Conservation (phyloP, 1,140 invertebrate genomes). For the Hyposmocoma kahamanoa region DNA sequence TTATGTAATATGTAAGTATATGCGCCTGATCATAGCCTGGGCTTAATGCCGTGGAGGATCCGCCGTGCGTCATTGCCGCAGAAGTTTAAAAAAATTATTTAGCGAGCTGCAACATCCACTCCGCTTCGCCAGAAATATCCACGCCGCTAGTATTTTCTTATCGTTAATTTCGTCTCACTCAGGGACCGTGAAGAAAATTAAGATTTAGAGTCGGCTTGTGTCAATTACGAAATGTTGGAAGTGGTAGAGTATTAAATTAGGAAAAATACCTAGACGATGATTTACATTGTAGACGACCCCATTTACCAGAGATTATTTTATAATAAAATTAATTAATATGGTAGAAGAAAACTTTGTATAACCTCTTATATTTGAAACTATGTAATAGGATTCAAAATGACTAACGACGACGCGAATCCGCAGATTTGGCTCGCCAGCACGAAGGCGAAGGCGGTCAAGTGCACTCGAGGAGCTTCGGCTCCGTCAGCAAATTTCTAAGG, state of each 20-base stretch:
- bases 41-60: conserved; percentile 37
- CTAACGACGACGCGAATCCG: too few relatives aligned
- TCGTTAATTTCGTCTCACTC: conserved; percentile 14
- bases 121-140: conserved; percentile 52
- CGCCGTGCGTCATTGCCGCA: conserved; percentile 59
- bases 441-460: conserved; percentile 56
- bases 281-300: too few relatives aligned
- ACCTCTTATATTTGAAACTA: too few relatives aligned
- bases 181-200: conserved; percentile 16
- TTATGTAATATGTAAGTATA: conserved; percentile 48
- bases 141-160: conserved; percentile 26
- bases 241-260: too few relatives aligned
- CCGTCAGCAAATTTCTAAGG: conserved; percentile 50
- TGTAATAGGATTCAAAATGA: too few relatives aligned
- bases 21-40: conserved; percentile 24
- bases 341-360: too few relatives aligned
- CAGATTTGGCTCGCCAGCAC: conserved; percentile 45
- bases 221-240: conserved; percentile 22
- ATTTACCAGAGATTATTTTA: too few relatives aligned
- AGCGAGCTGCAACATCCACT: conserved; percentile 28
- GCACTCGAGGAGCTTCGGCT: conserved; percentile 37
- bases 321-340: too few relatives aligned
- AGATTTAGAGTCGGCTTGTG: conserved; percentile 20
- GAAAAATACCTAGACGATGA: too few relatives aligned
- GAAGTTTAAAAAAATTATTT: conserved; percentile 38